phyloP scores from a whole-genome alignment of 92 coral and sea anemone genomes.

The Porites cylindrica region DNA sequence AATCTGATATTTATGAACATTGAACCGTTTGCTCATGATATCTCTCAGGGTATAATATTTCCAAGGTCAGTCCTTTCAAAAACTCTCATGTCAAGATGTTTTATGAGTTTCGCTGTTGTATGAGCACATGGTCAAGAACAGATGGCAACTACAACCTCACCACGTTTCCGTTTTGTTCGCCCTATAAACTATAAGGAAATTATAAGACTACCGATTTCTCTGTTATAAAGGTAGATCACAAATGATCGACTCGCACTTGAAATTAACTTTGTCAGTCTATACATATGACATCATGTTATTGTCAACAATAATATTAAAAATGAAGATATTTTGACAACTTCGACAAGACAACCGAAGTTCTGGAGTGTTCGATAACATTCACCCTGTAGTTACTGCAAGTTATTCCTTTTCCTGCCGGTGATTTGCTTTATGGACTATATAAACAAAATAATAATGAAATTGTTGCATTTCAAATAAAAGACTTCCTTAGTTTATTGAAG shows the following conservation, averaged over 20 bases:
- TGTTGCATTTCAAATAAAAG: too few species aligned
- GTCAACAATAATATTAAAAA: constrained; percentile 11
- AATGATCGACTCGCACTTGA: too few species aligned
- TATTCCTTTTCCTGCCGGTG: too few species aligned
- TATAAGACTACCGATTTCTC: constrained; percentile 3
- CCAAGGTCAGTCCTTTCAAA: background rate
- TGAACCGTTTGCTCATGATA: background rate
- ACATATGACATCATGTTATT: background rate
- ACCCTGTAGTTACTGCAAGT: background rate
- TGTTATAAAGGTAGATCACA: background rate
- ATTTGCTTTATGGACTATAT: too few species aligned
- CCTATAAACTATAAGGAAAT: background rate
- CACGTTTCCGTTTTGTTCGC: constrained; percentile 20
- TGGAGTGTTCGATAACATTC: background rate
- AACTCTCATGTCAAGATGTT: background rate
- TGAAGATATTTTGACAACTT: constrained; percentile 19
- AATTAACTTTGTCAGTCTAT: too few species aligned
- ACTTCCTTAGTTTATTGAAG: too few species aligned
- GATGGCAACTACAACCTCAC: constrained; percentile 1
- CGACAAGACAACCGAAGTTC: constrained; percentile 3
- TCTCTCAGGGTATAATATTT: background rate
- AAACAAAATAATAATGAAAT: background rate
- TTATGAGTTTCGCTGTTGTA: constrained; percentile 12
- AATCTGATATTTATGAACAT: constrained; percentile 2
- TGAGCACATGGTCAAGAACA: background rate